Evolutionary conservation across 2,113 vertebrate genomes (phyloP), one percentile per base, ranked within the genome.

Genomic region (Lethenteron reissneri): DNA sequence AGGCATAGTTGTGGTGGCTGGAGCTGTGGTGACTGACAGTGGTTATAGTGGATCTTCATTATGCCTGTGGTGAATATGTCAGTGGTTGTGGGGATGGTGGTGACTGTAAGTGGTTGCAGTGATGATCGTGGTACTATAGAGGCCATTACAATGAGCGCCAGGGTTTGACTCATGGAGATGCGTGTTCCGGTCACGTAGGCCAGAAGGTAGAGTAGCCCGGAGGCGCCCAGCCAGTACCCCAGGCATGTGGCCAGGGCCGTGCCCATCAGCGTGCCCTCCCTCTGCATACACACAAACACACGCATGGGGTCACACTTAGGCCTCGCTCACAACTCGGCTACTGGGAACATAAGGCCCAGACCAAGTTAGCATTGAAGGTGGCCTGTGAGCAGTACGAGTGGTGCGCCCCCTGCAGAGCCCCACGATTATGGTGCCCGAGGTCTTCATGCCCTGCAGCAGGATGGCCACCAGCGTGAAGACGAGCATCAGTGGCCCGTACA

Each of bases 181-280:
- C 97, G 92, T 74, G 92, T 84, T 1, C 95, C 97, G 77, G 90
- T 89, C 75, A 99, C 80, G 77, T 99, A 96, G 1, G 90, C 88
- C 76, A 97, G 80, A 82, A 97, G 97, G 77, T 92, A 97, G 78
- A 97, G 82, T 76, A 99, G 88, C 57, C 89, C 90, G 0, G 94
- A 97, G 57, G 94, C 85, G 0, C 92, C 88, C 56, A 97, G 77
- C 94, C 94, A 99, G 82, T 97, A 99, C 69, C 94, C 94, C 0
- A 99, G 97, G 77, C 92, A 96, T 14, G 92, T 97, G 70, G 92
- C 94, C 64, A 99, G 97, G 72, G 94, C 92, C 11, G 92, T 99
- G 70, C 94, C 94, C 92, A 99, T 99, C 75, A 99, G 80, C 0
- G 92, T 96, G 17, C 94, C 94, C 25, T 68, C n/a, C n/a, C 64